These are phyloP conservation scores for Amblyornis subalaris DNA, from an alignment of 2,113 vertebrate genomes.

Conservation along the genomic window DNA sequence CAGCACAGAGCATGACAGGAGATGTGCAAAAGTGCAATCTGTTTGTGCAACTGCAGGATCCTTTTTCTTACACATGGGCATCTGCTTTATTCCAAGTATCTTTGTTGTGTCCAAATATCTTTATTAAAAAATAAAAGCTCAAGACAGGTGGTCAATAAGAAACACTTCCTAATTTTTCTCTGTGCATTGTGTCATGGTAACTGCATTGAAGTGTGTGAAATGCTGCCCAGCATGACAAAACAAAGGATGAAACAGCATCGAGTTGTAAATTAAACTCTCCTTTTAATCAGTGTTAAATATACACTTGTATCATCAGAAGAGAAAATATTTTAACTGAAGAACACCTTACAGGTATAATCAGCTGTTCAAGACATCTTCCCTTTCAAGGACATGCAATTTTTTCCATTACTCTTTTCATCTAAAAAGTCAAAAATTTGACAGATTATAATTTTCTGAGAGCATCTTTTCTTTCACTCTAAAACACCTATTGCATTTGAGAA, in stretches of 20 bases:
- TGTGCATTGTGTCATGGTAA: not conserved
- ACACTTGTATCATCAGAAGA: not conserved
- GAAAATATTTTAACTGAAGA: conserved; percentile 1
- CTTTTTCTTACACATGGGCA: not conserved
- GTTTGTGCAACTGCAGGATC: not conserved
- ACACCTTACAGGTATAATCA: not conserved
- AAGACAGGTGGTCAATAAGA: not conserved
- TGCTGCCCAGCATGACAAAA: not conserved
- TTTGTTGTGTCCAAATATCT: not conserved
- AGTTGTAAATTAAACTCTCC: not conserved
- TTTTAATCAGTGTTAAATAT: not conserved
- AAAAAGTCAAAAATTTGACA: not conserved
- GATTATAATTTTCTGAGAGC: not conserved
- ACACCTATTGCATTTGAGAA: not conserved
- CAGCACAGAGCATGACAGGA: not conserved
- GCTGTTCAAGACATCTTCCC: not conserved
- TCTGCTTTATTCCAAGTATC: not conserved
- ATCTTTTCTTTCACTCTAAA: not conserved
- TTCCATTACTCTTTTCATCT: not conserved
- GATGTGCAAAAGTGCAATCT: not conserved
- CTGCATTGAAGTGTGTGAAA: not conserved
- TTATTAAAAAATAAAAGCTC: not conserved
- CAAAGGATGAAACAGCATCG: not conserved
- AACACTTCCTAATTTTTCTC: not conserved
- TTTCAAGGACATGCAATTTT: not conserved